Evolutionary conservation across 2,113 vertebrate species (phyloP).

Genomic region (human): GRCh38 chr19:39355501-39356000

Average conservation of each 20-base stretch:
- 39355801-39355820: slow-evolving; percentile 23
- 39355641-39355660: slow-evolving; percentile 32
- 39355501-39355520: slow-evolving; percentile 39
- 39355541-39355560: background rate
- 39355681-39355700: background rate
- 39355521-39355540: background rate
- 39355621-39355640: slow-evolving; percentile 22
- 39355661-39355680: background rate
- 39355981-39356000: background rate
- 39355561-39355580: slow-evolving; percentile 41
- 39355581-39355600: background rate
- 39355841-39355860: background rate
- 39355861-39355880: background rate
- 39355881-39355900: background rate
- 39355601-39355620: background rate
- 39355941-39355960: background rate
- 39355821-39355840: background rate
- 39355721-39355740: background rate
- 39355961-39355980: background rate
- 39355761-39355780: slow-evolving; percentile 33
- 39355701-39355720: slow-evolving; percentile 33
- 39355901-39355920: slow-evolving; percentile 9
- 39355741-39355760: slow-evolving; percentile 8
- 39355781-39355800: slow-evolving; percentile 44
- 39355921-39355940: background rate